Percentiles rank a stretch among this genome's conserved stretches.
These are phyloP conservation scores for Caenorhabditis tropicalis DNA, from an alignment of 1,140 invertebrate genomes.

Conservation along the genomic window DNA sequence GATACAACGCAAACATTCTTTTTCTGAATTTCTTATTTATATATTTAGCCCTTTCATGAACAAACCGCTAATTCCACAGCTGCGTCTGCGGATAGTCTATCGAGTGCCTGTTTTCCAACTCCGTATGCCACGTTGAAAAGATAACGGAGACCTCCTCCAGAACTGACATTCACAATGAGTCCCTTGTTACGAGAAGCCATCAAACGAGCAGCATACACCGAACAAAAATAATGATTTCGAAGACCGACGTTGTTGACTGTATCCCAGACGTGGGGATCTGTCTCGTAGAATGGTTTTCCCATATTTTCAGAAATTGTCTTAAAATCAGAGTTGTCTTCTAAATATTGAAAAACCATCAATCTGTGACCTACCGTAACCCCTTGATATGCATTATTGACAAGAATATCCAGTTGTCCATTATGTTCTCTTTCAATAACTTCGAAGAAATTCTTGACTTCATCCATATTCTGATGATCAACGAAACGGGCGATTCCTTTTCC, in stretches of 20 bases:
- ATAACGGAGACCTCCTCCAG: conserved; percentile 73
- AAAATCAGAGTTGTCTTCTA: not conserved
- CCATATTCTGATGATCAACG: conserved; percentile 74
- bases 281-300: conserved; percentile 73
- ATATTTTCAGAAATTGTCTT: conserved; percentile 62
- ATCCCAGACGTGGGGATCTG: conserved; percentile 70
- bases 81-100: conserved; percentile 74
- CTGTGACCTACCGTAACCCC: conserved; percentile 63
- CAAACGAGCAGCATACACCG: conserved; percentile 73
- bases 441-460: conserved; percentile 73
- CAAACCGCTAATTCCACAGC: conserved; percentile 70
- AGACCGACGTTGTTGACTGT: conserved; percentile 74
- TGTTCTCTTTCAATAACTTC: conserved; percentile 73
- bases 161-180: conserved; percentile 74
- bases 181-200: conserved; percentile 73
- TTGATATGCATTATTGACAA: conserved; percentile 75
- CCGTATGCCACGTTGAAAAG: conserved; percentile 73
- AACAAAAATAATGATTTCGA: conserved; percentile 74
- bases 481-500: conserved; percentile 73
- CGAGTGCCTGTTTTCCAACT: conserved; percentile 60
- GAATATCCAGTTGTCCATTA: conserved; percentile 73
- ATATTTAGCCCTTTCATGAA: too few species aligned
- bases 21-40: conserved; percentile 57
- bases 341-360: too few species aligned
- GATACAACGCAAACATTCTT: conserved; percentile 73